Percentiles rank a stretch among this genome's conserved stretches.
phyloP scores from a whole-genome alignment of 2,888 invertebrate genomes.

The Cataglyphis cursor region DNA sequence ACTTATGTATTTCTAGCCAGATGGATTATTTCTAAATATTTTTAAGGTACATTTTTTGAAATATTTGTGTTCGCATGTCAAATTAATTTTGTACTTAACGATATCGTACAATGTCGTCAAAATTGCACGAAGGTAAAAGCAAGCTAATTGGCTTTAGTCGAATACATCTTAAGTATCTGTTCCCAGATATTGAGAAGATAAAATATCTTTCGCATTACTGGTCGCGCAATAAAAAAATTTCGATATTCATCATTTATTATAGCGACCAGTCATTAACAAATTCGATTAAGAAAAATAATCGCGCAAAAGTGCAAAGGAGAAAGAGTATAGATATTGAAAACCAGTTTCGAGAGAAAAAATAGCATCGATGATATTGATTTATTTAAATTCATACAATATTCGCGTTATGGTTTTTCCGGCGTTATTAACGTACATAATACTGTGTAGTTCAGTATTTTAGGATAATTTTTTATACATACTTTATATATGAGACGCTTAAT shows the following conservation, averaged over 20 bases:
- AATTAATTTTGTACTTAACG: background rate
- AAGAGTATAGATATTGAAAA: conserved; percentile 60
- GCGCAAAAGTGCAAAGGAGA: background rate
- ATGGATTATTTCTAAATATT: conserved; percentile 5
- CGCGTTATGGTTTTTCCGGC: conserved; percentile 10
- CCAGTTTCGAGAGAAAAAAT: conserved; percentile 69
- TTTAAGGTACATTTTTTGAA: background rate
- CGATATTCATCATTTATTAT: conserved; percentile 46
- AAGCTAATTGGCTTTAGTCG: conserved; percentile 5
- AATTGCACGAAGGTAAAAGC: background rate
- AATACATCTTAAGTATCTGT: conserved; percentile 8
- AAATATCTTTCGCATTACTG: conserved; percentile 16
- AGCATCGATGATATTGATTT: conserved; percentile 44
- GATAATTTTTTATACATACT: conserved; percentile 54
- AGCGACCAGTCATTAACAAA: conserved; percentile 74
- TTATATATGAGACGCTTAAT: conserved; percentile 13
- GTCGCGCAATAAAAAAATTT: background rate
- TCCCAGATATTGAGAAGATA: background rate
- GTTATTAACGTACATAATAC: conserved; percentile 31
- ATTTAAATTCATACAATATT: conserved; percentile 46
- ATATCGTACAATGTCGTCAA: conserved; percentile 1
- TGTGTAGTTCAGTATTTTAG: conserved; percentile 72
- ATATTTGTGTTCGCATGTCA: background rate
- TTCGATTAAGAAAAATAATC: conserved; percentile 50
- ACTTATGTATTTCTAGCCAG: background rate